Base-by-base conservation (phyloP, 1,140 invertebrate species). In the Sipha flava region DNA sequence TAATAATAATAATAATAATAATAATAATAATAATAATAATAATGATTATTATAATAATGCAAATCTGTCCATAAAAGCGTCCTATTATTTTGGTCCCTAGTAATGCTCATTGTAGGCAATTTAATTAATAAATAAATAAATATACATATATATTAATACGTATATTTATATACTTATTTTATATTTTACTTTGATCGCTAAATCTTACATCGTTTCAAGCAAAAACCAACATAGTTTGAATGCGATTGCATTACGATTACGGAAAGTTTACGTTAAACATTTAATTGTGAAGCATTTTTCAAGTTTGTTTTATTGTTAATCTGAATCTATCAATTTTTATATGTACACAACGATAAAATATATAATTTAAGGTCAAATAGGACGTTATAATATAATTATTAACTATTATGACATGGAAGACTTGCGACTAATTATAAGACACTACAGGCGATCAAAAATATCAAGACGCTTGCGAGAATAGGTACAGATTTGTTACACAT, bases 401-500 rank as follows among this genome's bases (percentile, higher is more conserved):
- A 10, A 10, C 31, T 40, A 26, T 34, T 64, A 4, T 37, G 43
- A 77, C 34, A 21, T 43, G 73, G 52, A 77, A 77, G 73, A 77
- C 52, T 59, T 43, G 34, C 73, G 34, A 77, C 52, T 77, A 77
- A 59, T 54, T 37, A 45, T 43, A 59, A 77, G 52, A 77, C 37
- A 77, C 73, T 77, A 77, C 52, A 57, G 52, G 73, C 52, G 31
- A 77, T 77, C 73, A 43, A 26, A 77, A 77, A 77, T 59, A 77
- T 59, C 52, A 59, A 77, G 73, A 77, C 23, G 54, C 23, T 77
- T 59, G 16, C 34, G 3, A 57, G 52, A 40, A 54, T 75, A 43
- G 34, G 52, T 57, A 77, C 73, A 77, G 73, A 77, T 59, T 77
- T 77, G 54, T n/a, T n/a, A n/a, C n/a, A n/a, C n/a, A n/a, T n/a